A percentile compares a stretch with the other conserved stretches of the same genome.
Evolutionary conservation across 2,888 invertebrate genomes (phyloP).

Genomic region (Melanchra persicariae): DNA sequence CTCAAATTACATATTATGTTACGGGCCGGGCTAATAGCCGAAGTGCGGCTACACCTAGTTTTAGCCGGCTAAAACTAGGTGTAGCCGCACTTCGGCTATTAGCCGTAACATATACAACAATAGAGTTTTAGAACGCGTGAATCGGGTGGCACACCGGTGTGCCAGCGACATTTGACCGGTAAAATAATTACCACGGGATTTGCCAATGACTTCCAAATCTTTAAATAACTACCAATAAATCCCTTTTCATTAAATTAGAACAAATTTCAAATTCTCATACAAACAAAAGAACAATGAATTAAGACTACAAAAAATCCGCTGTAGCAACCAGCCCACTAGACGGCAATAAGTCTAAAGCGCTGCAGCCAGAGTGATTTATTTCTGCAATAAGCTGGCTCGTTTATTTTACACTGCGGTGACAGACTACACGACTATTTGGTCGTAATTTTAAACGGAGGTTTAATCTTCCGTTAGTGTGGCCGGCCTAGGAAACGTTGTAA

Average conservation of each 20-base stretch:
- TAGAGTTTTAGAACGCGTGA: too few relatives aligned
- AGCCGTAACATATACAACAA: too few relatives aligned
- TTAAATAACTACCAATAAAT: constrained; percentile 6
- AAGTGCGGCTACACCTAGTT: too few relatives aligned
- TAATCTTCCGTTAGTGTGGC: constrained; percentile 6
- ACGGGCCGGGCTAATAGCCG: too few relatives aligned
- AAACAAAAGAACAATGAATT: constrained; percentile 9
- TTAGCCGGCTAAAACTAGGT: too few relatives aligned
- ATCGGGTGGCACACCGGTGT: too few relatives aligned
- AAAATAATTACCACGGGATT: neutral
- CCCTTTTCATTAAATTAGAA: constrained; percentile 14
- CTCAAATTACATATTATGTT: too few relatives aligned
- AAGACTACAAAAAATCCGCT: constrained; percentile 42
- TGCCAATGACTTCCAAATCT: neutral
- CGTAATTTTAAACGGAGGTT: constrained; percentile 30
- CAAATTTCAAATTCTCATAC: constrained; percentile 23
- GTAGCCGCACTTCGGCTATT: too few relatives aligned
- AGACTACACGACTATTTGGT: constrained; percentile 31
- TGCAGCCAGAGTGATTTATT: constrained; percentile 70
- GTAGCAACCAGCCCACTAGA: constrained; percentile 36
- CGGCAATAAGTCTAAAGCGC: constrained; percentile 44
- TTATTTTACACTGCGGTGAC: constrained; percentile 48
- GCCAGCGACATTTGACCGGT: too few relatives aligned
- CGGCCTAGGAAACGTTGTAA: neutral
- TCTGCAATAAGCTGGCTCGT: constrained; percentile 67